A percentile compares a stretch with the other conserved stretches of the same genome.
phyloP scores from a whole-genome alignment of 2,113 vertebrate genomes.

The Meles meles region DNA sequence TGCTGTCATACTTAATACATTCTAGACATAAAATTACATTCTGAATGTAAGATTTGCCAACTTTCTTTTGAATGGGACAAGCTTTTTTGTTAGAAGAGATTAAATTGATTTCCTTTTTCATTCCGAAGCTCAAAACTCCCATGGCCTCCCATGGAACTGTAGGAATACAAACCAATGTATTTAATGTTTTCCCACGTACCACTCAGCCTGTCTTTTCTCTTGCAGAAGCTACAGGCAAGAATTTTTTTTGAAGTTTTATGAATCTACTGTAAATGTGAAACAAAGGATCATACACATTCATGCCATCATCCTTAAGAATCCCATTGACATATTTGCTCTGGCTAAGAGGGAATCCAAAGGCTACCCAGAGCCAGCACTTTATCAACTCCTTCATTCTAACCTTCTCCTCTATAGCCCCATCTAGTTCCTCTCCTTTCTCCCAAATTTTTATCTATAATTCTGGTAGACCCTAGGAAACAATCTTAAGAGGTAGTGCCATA shows the following conservation, averaged over 20 bases:
- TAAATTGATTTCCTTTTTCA: slow-evolving; percentile 63
- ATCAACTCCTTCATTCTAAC: neutral
- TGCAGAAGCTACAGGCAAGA: neutral
- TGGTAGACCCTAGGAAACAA: neutral
- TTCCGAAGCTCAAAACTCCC: slow-evolving; percentile 34
- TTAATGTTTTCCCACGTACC: neutral
- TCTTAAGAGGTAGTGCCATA: neutral
- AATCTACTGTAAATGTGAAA: slow-evolving; percentile 22
- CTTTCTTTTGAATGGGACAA: slow-evolving; percentile 39
- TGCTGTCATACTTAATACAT: neutral
- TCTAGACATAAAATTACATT: slow-evolving; percentile 9
- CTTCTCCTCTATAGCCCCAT: neutral
- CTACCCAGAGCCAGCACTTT: neutral
- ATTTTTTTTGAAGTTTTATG: neutral
- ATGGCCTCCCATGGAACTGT: neutral
- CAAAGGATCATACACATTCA: neutral
- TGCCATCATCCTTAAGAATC: neutral
- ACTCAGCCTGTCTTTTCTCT: neutral
- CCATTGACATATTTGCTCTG: neutral
- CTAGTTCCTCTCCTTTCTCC: neutral
- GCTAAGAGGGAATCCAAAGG: neutral
- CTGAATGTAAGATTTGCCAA: slow-evolving; percentile 21
- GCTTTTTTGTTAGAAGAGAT: slow-evolving; percentile 61
- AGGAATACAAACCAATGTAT: slow-evolving; percentile 12
- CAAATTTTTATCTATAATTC: neutral